phyloP scores from a whole-genome alignment of 2,113 vertebrate genomes.

The Hyaena hyaena region DNA sequence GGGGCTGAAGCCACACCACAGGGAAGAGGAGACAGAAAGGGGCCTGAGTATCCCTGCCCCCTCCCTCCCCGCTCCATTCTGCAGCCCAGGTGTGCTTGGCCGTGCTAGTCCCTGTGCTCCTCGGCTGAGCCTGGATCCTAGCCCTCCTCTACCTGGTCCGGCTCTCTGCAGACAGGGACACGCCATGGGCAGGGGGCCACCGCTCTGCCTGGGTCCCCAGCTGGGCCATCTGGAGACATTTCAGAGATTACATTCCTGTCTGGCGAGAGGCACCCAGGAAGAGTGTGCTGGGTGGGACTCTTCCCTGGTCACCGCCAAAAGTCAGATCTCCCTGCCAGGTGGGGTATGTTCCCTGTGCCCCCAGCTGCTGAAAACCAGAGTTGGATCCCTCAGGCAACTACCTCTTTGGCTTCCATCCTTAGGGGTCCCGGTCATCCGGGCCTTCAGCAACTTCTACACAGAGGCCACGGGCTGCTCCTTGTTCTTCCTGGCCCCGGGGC shows the following conservation, averaged over 20 bases:
- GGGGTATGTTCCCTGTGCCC: neutral
- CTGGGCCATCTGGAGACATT: slow-evolving; percentile 86
- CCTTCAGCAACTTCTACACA: slow-evolving; percentile 90
- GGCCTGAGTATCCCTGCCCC: neutral
- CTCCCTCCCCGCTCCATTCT: neutral
- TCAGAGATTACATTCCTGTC: slow-evolving; percentile 88
- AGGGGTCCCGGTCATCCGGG: slow-evolving; percentile 87
- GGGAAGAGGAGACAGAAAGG: accelerated
- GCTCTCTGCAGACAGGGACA: slow-evolving; percentile 89
- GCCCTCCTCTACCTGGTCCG: slow-evolving; percentile 85
- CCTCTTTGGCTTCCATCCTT: slow-evolving; percentile 89
- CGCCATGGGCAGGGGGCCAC: slow-evolving; percentile 83
- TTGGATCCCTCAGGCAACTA: slow-evolving; percentile 86
- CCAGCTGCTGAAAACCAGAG: slow-evolving; percentile 88
- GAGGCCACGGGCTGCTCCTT: slow-evolving; percentile 86
- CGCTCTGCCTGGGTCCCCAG: slow-evolving; percentile 80
- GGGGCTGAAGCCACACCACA: neutral
- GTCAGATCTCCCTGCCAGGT: neutral
- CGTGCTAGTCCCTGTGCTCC: slow-evolving; percentile 75
- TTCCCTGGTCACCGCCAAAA: neutral
- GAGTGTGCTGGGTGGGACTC: neutral
- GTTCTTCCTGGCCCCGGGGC: slow-evolving; percentile 56
- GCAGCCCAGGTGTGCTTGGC: slow-evolving; percentile 38
- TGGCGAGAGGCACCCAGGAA: slow-evolving; percentile 80
- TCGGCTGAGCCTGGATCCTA: slow-evolving; percentile 87